Conservation (phyloP, 2,888 invertebrate species). For the Resseliella maxima region DNA sequence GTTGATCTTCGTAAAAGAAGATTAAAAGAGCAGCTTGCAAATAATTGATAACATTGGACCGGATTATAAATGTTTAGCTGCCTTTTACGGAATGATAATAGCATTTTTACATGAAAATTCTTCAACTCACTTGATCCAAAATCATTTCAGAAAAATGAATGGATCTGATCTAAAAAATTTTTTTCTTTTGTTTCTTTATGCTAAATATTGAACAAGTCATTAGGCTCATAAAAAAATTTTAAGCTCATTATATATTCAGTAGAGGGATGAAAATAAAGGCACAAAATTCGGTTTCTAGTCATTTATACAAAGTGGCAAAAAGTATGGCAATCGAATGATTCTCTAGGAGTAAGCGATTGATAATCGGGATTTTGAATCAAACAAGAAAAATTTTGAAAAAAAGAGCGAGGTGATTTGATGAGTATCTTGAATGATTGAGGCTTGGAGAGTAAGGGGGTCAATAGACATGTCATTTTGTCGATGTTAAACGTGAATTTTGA, state of each 20-base stretch:
- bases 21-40: slow-evolving; percentile 9
- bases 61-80: not conserved
- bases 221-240: not conserved
- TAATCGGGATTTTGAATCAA: too few species aligned
- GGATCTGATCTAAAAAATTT: not conserved
- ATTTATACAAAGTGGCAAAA: not conserved
- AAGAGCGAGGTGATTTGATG: too few species aligned
- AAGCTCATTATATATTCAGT: slow-evolving; percentile 12
- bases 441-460: too few species aligned
- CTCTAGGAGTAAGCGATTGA: too few species aligned
- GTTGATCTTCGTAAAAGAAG: not conserved
- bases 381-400: too few species aligned
- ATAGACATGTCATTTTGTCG: too few species aligned
- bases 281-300: not conserved
- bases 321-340: slow-evolving; percentile 1
- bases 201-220: slow-evolving; percentile 22
- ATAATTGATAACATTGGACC: not conserved
- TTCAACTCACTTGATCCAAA: not conserved
- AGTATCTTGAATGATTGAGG: too few species aligned
- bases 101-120: too few species aligned
- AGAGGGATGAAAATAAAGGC: not conserved
- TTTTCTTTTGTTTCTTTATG: too few species aligned
- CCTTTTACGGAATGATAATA: not conserved
- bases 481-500: too few species aligned
- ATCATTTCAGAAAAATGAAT: not conserved